phyloP scores from a whole-genome alignment of 2,797 vertebrate species.

The Myripristis jacobus region DNA sequence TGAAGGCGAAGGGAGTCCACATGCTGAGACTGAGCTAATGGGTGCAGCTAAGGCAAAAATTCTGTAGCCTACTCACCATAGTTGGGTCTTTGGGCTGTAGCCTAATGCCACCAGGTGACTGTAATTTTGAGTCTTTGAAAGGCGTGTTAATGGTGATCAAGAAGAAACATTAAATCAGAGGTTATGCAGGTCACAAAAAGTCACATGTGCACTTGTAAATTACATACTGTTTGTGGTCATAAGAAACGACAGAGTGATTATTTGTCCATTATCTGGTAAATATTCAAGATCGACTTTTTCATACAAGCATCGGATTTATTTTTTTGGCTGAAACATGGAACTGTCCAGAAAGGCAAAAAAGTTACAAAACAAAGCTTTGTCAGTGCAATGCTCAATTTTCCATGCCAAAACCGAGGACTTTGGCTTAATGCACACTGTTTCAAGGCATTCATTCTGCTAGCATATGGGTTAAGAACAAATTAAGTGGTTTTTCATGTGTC shows the following conservation, averaged over 20 bases:
- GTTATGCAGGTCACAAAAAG: slow-evolving; percentile 46
- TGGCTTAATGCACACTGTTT: slow-evolving; percentile 73
- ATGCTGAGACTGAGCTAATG: slow-evolving; percentile 44
- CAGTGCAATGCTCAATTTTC: slow-evolving; percentile 76
- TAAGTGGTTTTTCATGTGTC: slow-evolving; percentile 68
- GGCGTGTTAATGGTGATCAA: slow-evolving; percentile 65
- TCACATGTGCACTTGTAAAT: slow-evolving; percentile 40
- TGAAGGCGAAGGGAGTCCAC: slow-evolving; percentile 48
- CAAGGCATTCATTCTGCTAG: slow-evolving; percentile 74
- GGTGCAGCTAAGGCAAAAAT: slow-evolving; percentile 66
- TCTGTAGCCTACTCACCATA: slow-evolving; percentile 50
- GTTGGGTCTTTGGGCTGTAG: slow-evolving; percentile 77
- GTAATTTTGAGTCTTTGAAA: slow-evolving; percentile 49
- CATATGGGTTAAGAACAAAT: slow-evolving; percentile 64
- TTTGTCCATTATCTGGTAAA: slow-evolving; percentile 63
- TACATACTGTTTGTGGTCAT: slow-evolving; percentile 41
- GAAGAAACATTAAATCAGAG: slow-evolving; percentile 53
- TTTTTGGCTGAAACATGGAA: slow-evolving; percentile 61
- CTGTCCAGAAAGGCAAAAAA: slow-evolving; percentile 66
- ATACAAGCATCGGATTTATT: slow-evolving; percentile 51
- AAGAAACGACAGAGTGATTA: slow-evolving; percentile 51
- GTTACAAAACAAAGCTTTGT: slow-evolving; percentile 72
- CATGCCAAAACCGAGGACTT: slow-evolving; percentile 75
- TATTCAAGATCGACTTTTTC: slow-evolving; percentile 66
- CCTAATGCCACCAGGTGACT: slow-evolving; percentile 73